Conservation (phyloP, 2,113 vertebrate genomes). For the Gymnorhina tibicen region DNA sequence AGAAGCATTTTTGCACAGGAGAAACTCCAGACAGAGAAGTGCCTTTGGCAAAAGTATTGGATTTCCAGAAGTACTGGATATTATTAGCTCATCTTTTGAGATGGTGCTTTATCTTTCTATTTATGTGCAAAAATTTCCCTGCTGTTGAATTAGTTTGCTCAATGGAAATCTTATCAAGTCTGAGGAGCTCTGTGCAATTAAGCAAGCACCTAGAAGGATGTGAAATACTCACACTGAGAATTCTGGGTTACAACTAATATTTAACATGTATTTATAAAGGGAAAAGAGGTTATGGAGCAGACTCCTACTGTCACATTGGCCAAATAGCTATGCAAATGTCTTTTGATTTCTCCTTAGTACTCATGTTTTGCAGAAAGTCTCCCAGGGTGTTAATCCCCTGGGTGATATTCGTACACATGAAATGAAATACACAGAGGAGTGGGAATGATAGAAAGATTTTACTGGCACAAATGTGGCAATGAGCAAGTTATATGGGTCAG, state of each 20-base stretch:
- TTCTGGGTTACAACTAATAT: neutral
- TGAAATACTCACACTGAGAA: neutral
- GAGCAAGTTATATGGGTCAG: neutral
- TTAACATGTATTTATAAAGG: neutral
- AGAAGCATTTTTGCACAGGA: neutral
- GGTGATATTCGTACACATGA: neutral
- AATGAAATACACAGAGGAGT: slow-evolving; percentile 2
- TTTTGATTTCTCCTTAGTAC: slow-evolving; percentile 12
- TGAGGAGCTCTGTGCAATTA: neutral
- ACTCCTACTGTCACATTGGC: neutral
- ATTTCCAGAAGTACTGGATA: neutral
- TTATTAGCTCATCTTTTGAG: neutral
- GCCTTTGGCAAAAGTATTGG: neutral
- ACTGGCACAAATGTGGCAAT: neutral
- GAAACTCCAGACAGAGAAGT: neutral
- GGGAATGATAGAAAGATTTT: slow-evolving; percentile 1
- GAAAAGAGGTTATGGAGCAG: neutral
- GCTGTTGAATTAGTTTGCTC: neutral
- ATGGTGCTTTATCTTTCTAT: neutral
- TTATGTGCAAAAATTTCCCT: neutral
- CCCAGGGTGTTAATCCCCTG: neutral
- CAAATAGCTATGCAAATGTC: slow-evolving; percentile 2
- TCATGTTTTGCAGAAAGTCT: slow-evolving; percentile 5
- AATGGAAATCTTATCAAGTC: neutral
- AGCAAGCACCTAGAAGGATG: neutral